A percentile compares a stretch with the other conserved stretches of the same genome.
These are phyloP conservation scores for Emydoidea blandingii DNA, from an alignment of 2,797 vertebrate species.

Conservation along the genomic window DNA sequence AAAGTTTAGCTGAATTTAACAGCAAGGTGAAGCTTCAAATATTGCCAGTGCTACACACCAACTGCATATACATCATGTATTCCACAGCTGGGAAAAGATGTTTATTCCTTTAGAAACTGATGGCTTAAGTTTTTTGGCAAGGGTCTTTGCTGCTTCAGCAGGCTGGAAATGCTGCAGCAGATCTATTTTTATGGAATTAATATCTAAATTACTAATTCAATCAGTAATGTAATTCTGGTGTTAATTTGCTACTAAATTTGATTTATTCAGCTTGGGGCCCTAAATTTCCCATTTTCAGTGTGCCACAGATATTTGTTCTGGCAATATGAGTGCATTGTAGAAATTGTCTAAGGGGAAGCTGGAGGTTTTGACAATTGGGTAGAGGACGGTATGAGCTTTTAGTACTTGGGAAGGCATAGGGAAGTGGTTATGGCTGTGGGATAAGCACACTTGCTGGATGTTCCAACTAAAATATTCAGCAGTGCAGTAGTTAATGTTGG, in stretches of 20 bases:
- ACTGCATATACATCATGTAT: background rate
- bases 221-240: background rate
- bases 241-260: background rate
- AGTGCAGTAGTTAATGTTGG: background rate
- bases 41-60: background rate
- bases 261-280: background rate
- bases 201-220: background rate
- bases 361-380: background rate
- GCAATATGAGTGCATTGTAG: background rate
- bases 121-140: background rate
- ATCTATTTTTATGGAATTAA: no score
- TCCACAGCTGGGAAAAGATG: background rate
- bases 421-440: background rate
- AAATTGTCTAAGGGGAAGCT: background rate
- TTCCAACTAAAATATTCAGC: background rate
- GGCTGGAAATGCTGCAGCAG: background rate
- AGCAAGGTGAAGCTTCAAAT: background rate
- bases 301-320: background rate
- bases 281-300: background rate
- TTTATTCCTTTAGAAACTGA: background rate
- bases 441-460: background rate
- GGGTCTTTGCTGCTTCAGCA: background rate
- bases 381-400: background rate
- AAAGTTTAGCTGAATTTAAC: no score
- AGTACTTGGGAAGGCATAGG: background rate